Evolutionary conservation across 2,113 vertebrate species (phyloP), one percentile per base, ranked within the genome.

Genomic region (Platycercus adscitus): DNA sequence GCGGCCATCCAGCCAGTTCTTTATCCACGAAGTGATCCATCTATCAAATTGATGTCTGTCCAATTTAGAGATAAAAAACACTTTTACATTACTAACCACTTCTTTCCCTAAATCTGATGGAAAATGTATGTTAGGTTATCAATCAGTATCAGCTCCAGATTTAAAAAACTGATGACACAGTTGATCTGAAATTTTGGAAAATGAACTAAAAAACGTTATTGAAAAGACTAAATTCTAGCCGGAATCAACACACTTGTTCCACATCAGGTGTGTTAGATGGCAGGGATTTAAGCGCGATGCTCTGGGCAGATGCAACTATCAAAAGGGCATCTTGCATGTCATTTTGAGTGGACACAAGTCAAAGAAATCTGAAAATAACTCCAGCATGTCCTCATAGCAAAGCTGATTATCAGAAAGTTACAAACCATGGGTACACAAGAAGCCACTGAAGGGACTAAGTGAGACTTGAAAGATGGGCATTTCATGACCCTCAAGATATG

Each of bases 341-440:
- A 31, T 66, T 86, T 52, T 56, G 29, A 65, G 44, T 12, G 46
- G 76, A 43, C 28, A 53, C 7, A 84, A 65, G 44, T 47, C 26
- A 77, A 81, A 81, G 35, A 88, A 83, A 89, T 35, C n/a, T 33
- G 21, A 89, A 50, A 84, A 61, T 72, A 64, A 61, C 26, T 77
- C 35, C 24, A 81, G 39, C 8, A 60, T 6, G 17, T 50, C 47
- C 26, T 52, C 21, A 39, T 3, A 55, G 56, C 29, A 76, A 89
- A 80, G 11, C 16, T 69, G 35, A 43, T 35, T 43, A 21, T 44
- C 35, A 24, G 17, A 18, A 88, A 10, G 8, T 71, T 73, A 60
- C 14, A 46, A 58, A 50, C 43, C 25, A 13, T 7, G 31, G 58
- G n/a, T 65, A 70, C 43, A 43, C 7, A 83, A 83, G 46, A 73